Percentiles rank a stretch among this genome's conserved stretches.
Evolutionary conservation across 2,797 vertebrate genomes (phyloP).

Genomic region (Oophaga sylvatica): DNA sequence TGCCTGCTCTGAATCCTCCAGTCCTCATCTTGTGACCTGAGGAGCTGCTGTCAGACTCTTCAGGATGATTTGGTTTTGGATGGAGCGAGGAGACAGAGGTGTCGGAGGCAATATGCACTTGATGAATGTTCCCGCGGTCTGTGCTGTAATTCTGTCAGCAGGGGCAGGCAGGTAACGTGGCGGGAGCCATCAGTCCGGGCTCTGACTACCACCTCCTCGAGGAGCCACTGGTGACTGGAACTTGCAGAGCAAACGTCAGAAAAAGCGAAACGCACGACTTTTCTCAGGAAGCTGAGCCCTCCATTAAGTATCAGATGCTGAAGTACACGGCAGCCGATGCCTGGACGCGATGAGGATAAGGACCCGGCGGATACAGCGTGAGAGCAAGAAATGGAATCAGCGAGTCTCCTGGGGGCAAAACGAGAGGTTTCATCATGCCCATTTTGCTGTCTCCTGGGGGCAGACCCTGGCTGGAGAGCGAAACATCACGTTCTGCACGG

Average conservation of each 20-base stretch:
- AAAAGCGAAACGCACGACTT: neutral
- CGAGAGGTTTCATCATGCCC: constrained; percentile 25
- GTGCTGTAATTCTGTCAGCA: neutral
- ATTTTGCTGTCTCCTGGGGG: neutral
- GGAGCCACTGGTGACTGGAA: neutral
- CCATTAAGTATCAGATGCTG: neutral
- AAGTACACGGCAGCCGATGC: neutral
- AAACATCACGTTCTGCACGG: neutral
- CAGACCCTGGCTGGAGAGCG: neutral
- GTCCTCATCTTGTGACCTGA: neutral
- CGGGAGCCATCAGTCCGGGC: neutral
- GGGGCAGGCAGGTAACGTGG: neutral
- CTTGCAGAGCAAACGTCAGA: neutral
- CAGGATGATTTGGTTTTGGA: neutral
- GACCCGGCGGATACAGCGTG: neutral
- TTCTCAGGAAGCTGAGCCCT: neutral
- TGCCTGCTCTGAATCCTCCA: too few relatives aligned
- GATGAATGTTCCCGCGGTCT: neutral
- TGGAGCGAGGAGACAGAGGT: neutral
- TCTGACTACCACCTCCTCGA: neutral
- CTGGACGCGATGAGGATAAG: neutral
- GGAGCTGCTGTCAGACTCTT: neutral
- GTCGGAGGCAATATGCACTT: neutral
- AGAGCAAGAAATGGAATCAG: neutral
- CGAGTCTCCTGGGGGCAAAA: neutral